Evolutionary conservation across 2,113 vertebrate species (phyloP).

Genomic region (Oxyruncus cristatus): DNA sequence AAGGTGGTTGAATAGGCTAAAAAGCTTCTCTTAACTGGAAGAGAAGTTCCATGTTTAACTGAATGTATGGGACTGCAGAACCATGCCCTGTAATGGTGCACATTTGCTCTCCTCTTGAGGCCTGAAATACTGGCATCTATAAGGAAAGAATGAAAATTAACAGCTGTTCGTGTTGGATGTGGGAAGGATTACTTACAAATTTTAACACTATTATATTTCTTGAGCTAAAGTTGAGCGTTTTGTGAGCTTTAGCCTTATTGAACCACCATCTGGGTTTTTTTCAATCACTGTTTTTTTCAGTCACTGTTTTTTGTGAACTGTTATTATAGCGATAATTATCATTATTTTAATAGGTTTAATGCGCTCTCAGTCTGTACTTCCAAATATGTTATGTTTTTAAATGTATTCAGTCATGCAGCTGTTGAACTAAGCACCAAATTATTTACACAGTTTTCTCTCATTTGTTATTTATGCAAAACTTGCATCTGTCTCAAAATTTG

Average conservation of each 20-base stretch:
- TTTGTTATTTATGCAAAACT: background rate
- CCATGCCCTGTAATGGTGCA: fast-evolving
- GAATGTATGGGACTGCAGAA: background rate
- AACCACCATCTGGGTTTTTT: background rate
- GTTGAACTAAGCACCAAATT: background rate
- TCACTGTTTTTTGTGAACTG: background rate
- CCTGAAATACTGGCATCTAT: background rate
- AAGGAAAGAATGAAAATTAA: background rate
- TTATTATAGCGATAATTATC: background rate
- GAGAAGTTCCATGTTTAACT: background rate
- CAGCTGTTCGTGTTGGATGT: background rate
- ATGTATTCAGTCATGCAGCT: background rate
- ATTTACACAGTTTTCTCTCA: background rate
- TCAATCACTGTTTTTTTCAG: background rate
- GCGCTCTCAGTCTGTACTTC: background rate
- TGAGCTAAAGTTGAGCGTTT: background rate
- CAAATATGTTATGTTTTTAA: background rate
- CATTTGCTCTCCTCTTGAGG: background rate
- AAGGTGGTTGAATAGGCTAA: background rate
- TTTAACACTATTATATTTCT: background rate
- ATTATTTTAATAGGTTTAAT: background rate
- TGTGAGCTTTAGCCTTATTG: background rate
- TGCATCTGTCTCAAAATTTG: background rate
- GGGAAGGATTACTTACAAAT: background rate
- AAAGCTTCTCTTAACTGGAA: background rate